Evolutionary conservation across 2,888 invertebrate species (phyloP).

Genomic region (Tinea pellionella): DNA sequence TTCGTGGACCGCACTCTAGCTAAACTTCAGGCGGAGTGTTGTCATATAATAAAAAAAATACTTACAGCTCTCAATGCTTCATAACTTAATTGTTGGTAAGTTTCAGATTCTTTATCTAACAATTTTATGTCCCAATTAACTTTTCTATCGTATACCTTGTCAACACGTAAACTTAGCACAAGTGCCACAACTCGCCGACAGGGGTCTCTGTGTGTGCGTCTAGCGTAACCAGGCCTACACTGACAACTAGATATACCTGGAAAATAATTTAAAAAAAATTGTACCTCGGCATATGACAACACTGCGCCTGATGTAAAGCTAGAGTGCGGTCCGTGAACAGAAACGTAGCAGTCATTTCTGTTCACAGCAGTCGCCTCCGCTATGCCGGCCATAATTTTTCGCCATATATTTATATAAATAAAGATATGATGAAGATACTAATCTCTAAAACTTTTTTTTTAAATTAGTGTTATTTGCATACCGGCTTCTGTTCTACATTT

Average conservation of each 20-base stretch:
- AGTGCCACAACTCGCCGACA: conserved; percentile 84
- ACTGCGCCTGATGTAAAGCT: too few species aligned
- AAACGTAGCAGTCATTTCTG: too few species aligned
- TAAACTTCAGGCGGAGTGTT: too few species aligned
- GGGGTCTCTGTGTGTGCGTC: conserved; percentile 79
- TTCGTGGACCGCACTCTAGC: too few species aligned
- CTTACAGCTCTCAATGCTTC: conserved; percentile 90
- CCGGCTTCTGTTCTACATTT: conserved; percentile 85
- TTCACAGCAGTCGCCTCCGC: too few species aligned
- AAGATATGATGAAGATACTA: too few species aligned
- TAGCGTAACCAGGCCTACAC: conserved; percentile 82
- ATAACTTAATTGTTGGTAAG: conserved; percentile 84
- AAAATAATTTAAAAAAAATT: neutral
- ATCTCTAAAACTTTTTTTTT: too few species aligned
- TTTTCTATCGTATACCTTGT: conserved; percentile 82
- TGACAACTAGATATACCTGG: conserved; percentile 87
- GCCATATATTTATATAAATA: too few species aligned
- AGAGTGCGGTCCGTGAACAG: too few species aligned
- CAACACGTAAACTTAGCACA: conserved; percentile 82
- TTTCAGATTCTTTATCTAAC: conserved; percentile 80
- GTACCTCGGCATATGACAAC: too few species aligned
- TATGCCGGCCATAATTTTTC: too few species aligned
- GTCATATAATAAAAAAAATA: conserved; percentile 20
- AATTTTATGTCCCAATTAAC: conserved; percentile 83
- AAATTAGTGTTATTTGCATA: too few species aligned